These are phyloP conservation scores for Aphidoletes aphidimyza DNA, from an alignment of 2,888 invertebrate species.

Conservation along the genomic window DNA sequence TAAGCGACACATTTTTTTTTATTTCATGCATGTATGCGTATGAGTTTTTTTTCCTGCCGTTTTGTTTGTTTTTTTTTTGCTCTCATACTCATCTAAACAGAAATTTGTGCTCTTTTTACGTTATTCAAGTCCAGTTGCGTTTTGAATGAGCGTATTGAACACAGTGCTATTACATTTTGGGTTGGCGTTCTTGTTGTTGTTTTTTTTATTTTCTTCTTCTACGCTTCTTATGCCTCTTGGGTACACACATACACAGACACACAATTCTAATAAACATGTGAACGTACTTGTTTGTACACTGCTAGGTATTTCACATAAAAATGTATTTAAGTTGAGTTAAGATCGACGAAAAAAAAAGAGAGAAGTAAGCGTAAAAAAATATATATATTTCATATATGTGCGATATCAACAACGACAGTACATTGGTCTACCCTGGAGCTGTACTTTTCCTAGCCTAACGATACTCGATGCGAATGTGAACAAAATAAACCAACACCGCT, in stretches of 20 bases:
- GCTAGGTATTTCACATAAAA: slow-evolving; percentile 47
- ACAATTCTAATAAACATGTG: background rate
- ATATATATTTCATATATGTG: slow-evolving; percentile 17
- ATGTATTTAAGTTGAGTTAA: slow-evolving; percentile 27
- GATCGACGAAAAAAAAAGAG: background rate
- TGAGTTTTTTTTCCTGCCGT: background rate
- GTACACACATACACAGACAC: background rate
- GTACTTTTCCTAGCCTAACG: slow-evolving; percentile 43
- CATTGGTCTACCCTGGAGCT: slow-evolving; percentile 47
- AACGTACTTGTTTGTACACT: background rate
- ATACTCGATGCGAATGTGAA: background rate
- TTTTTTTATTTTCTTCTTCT: background rate
- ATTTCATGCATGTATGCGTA: slow-evolving; percentile 29
- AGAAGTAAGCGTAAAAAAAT: background rate
- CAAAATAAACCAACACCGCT: slow-evolving; percentile 32
- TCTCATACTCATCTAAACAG: background rate
- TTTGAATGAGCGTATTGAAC: slow-evolving; percentile 1
- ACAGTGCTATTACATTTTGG: background rate
- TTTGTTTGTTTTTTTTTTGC: slow-evolving; percentile 20
- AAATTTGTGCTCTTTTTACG: background rate
- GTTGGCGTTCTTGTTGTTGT: background rate
- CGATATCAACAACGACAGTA: slow-evolving; percentile 37
- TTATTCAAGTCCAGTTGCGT: slow-evolving; percentile 46
- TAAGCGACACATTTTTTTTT: slow-evolving; percentile 7
- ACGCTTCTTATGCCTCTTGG: slow-evolving; percentile 30